These are phyloP conservation scores for Helarctos malayanus DNA, from an alignment of 2,797 vertebrate species.

Conservation along the genomic window DNA sequence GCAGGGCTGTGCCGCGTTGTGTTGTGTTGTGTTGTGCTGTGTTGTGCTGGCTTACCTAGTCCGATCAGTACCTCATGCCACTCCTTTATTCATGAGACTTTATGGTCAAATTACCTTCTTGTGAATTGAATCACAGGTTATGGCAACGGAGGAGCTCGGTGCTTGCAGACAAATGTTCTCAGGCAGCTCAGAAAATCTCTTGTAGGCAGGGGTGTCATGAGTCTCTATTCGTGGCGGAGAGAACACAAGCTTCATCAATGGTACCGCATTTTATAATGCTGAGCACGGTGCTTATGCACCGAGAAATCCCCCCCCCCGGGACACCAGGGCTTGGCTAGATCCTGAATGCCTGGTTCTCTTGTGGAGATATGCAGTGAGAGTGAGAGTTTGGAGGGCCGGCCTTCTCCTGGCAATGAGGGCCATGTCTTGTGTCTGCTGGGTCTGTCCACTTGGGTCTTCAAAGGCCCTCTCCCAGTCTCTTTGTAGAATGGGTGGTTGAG, in stretches of 20 bases:
- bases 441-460: not conserved
- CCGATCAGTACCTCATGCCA: no score
- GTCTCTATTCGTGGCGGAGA: no score
- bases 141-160: not conserved
- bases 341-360: no score
- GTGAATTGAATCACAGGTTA: not conserved
- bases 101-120: not conserved
- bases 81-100: not conserved
- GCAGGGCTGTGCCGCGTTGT: not conserved
- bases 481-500: not conserved
- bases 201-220: not conserved
- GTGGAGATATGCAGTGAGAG: fast-evolving
- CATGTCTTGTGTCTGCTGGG: not conserved
- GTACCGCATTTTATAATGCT: not conserved
- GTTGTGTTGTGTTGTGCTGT: not conserved
- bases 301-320: not conserved
- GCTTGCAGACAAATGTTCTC: not conserved
- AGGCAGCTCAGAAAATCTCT: not conserved
- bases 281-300: not conserved
- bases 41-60: not conserved
- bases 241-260: fast-evolving
- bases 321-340: not conserved
- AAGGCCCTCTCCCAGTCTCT: not conserved
- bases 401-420: no score
- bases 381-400: not conserved